Evolutionary conservation across 2,113 vertebrate genomes (phyloP).

Genomic region (Microtus ochrogaster): DNA sequence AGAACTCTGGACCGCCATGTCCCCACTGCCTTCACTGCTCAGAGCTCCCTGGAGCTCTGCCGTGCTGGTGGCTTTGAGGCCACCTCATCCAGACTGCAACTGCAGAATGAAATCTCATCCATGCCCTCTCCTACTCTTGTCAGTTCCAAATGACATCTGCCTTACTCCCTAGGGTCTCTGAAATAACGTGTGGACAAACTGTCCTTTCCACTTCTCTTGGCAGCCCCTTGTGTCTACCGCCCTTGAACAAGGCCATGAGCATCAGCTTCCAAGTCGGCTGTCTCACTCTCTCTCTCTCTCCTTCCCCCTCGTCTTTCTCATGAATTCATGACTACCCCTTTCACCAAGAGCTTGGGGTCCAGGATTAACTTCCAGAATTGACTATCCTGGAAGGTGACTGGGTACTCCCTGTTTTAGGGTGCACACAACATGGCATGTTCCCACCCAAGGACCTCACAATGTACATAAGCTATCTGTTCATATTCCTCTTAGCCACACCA

Average conservation of each 20-base stretch:
- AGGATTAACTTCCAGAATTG: not conserved
- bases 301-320: not conserved
- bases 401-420: not conserved
- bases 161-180: not conserved
- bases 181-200: not conserved
- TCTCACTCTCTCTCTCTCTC: not conserved
- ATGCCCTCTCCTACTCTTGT: not conserved
- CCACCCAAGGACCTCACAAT: not conserved
- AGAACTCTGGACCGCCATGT: not conserved
- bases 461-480: fast-evolving
- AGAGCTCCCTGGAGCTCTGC: not conserved
- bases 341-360: not conserved
- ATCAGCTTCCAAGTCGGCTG: not conserved
- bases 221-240: not conserved
- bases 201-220: not conserved
- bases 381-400: not conserved
- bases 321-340: not conserved
- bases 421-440: not conserved
- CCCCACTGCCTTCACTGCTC: not conserved
- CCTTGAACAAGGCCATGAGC: not conserved
- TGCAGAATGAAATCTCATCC: not conserved
- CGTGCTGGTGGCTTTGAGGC: not conserved
- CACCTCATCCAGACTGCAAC: too few relatives aligned
- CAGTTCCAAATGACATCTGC: not conserved
- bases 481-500: not conserved